phyloP scores from a whole-genome alignment of 2,113 vertebrate species.

The Alouatta palliata region DNA sequence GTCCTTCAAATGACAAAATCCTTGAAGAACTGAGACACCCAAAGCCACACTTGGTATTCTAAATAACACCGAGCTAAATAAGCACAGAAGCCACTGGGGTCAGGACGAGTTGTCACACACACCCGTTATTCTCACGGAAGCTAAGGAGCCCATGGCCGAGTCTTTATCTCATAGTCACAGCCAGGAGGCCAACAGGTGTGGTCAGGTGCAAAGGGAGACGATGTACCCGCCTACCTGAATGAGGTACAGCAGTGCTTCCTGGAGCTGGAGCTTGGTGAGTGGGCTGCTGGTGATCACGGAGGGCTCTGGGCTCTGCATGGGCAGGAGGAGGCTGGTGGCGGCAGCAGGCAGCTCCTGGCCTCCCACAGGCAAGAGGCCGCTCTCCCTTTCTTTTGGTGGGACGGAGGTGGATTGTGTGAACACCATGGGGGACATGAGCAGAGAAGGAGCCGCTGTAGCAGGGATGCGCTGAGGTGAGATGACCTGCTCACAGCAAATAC shows the following conservation, averaged over 20 bases:
- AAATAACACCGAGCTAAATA: not conserved
- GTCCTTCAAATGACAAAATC: not conserved
- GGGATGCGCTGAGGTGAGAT: conserved; percentile 87
- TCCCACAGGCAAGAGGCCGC: conserved; percentile 22
- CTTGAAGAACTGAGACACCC: not conserved
- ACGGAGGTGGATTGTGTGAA: conserved; percentile 85
- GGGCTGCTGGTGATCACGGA: conserved; percentile 39
- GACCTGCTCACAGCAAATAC: conserved; percentile 77
- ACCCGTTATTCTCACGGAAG: not conserved
- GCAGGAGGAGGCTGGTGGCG: conserved; percentile 71
- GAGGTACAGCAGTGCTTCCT: conserved; percentile 90
- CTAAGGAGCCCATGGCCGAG: not conserved
- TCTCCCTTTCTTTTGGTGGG: conserved; percentile 57
- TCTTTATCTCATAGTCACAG: not conserved
- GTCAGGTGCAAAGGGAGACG: not conserved
- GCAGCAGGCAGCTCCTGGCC: conserved; percentile 51
- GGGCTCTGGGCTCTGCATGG: conserved; percentile 73
- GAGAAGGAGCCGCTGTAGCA: conserved; percentile 84
- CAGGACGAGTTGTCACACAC: not conserved
- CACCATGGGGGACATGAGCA: conserved; percentile 92
- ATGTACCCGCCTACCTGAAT: conserved; percentile 86
- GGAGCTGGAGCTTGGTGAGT: conserved; percentile 90
- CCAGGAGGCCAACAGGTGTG: not conserved
- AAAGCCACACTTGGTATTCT: not conserved
- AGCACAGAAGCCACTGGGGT: not conserved